These are phyloP conservation scores for Ormyrus nitidulus DNA, from an alignment of 2,888 invertebrate genomes.

Conservation along the genomic window DNA sequence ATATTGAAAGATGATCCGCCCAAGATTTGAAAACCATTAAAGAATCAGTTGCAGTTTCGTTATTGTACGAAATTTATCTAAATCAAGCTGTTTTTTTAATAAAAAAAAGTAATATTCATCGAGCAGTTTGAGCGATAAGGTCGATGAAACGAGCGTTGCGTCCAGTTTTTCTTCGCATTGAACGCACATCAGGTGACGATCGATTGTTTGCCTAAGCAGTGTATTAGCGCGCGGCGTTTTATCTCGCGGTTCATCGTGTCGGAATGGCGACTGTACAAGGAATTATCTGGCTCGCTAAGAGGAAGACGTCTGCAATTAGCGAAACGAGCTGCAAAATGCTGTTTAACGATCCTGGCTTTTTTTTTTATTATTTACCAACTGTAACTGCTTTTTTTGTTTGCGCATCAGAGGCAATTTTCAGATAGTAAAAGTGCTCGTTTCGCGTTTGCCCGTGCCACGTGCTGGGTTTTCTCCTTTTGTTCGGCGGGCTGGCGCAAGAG, in stretches of 20 bases:
- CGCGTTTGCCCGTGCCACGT: no score
- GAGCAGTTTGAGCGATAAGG: no score
- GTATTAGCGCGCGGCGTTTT: background rate
- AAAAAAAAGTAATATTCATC: no score
- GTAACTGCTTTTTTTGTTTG: background rate
- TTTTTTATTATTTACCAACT: background rate
- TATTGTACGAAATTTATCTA: no score
- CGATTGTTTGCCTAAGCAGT: background rate
- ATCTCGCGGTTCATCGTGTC: background rate
- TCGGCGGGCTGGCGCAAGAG: no score
- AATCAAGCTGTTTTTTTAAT: no score
- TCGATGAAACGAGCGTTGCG: background rate
- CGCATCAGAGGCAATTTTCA: background rate
- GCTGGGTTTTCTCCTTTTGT: no score
- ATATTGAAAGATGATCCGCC: no score
- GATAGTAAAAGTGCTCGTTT: background rate
- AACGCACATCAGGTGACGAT: background rate
- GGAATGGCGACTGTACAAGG: no score
- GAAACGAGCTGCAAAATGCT: constrained; percentile 11
- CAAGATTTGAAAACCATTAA: no score
- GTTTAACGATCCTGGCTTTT: constrained; percentile 13
- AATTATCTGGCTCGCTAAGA: background rate
- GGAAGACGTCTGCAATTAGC: background rate
- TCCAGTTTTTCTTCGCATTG: background rate
- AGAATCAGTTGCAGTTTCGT: no score